phyloP scores from a whole-genome alignment of 2,888 invertebrate genomes.

The Rhamnusium bicolor region DNA sequence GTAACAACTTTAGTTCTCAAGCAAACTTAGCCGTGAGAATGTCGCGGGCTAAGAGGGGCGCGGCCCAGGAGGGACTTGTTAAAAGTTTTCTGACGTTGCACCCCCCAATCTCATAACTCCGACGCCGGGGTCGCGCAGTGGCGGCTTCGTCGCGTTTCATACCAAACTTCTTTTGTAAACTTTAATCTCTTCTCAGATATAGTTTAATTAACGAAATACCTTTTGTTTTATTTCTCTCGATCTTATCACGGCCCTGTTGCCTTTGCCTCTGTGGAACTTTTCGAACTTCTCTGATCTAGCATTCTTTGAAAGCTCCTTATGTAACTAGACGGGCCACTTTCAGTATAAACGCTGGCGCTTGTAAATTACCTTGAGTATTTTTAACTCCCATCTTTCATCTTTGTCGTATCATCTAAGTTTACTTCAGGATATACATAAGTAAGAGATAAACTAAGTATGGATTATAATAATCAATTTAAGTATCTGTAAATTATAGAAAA shows the following conservation, averaged over 20 bases:
- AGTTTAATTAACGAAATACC: slow-evolving; percentile 66
- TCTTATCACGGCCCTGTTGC: slow-evolving; percentile 16
- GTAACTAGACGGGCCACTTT: not conserved
- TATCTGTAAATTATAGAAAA: no score
- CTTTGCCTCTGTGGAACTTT: not conserved
- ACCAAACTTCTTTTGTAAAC: slow-evolving; percentile 53
- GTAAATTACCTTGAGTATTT: no score
- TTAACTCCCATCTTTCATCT: no score
- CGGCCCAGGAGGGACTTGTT: slow-evolving; percentile 61
- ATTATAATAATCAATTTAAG: no score
- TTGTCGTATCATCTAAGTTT: no score
- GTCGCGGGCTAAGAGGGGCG: slow-evolving; percentile 53
- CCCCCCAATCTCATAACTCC: not conserved
- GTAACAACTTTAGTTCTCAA: slow-evolving; percentile 70
- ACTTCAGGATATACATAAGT: no score
- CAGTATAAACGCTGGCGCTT: not conserved
- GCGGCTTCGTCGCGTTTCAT: slow-evolving; percentile 47
- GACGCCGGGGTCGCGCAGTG: not conserved
- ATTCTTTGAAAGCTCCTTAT: not conserved
- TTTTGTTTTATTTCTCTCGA: slow-evolving; percentile 50
- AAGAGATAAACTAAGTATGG: no score
- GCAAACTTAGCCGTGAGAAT: slow-evolving; percentile 66
- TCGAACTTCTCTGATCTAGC: slow-evolving; percentile 4
- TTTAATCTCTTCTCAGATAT: slow-evolving; percentile 64
- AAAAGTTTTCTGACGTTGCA: slow-evolving; percentile 64